These are phyloP conservation scores for Ovibos moschatus DNA, from an alignment of 2,113 vertebrate species.

Conservation along the genomic window DNA sequence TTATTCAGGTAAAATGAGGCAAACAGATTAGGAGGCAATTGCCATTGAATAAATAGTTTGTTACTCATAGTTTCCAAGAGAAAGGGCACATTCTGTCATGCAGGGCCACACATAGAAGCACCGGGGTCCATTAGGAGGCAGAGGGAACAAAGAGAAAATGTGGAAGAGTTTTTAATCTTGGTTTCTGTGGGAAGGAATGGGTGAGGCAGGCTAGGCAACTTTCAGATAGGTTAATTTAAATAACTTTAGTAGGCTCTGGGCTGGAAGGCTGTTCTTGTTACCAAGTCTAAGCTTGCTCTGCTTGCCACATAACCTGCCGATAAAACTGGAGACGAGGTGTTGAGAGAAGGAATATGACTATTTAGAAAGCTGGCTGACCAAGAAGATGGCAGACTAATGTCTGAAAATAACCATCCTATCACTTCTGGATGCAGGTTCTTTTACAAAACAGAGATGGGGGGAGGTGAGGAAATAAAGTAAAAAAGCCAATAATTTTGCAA, in stretches of 20 bases:
- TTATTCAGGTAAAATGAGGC: not conserved
- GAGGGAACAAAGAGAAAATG: not conserved
- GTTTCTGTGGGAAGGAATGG: not conserved
- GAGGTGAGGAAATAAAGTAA: not conserved
- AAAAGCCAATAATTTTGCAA: not conserved
- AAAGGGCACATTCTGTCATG: not conserved
- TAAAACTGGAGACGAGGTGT: not conserved
- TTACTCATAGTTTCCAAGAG: not conserved
- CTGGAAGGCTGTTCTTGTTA: not conserved
- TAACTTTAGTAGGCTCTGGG: not conserved
- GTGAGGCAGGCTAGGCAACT: not conserved
- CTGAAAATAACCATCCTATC: not conserved
- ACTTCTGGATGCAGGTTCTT: not conserved
- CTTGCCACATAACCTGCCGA: not conserved
- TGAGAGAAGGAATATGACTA: not conserved
- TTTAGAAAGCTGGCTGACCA: not conserved
- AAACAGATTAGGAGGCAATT: not conserved
- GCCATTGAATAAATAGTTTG: not conserved
- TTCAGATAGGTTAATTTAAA: not conserved
- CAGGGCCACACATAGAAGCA: not conserved
- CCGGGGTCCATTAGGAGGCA: not conserved
- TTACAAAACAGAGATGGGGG: not conserved
- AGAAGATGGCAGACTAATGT: not conserved
- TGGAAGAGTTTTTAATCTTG: not conserved
- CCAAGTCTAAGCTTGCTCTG: not conserved